Evolutionary conservation across 2,797 vertebrate species (phyloP).

Genomic region (Petrocephalus sullivani): DNA sequence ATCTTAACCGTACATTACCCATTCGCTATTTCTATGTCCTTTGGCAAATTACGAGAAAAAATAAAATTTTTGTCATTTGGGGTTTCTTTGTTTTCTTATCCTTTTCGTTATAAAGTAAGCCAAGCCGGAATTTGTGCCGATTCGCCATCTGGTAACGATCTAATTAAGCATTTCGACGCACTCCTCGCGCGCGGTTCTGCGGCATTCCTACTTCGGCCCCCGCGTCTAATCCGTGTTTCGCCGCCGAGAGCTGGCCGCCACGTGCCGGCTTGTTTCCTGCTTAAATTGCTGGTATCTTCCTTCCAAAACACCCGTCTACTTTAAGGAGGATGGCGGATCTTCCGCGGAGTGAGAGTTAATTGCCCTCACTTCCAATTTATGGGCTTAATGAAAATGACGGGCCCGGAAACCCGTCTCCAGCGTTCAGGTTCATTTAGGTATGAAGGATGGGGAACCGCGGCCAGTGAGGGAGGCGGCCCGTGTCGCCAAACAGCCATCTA

Average conservation of each 20-base stretch:
- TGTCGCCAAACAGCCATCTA: constrained; percentile 45
- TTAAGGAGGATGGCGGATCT: not conserved
- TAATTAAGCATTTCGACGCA: not conserved
- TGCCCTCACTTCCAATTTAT: not conserved
- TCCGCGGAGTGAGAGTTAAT: not conserved
- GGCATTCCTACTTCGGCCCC: not conserved
- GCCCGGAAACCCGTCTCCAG: not conserved
- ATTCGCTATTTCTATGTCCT: not conserved
- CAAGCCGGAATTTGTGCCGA: not conserved
- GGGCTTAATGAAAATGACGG: constrained; percentile 9
- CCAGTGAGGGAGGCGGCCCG: constrained; percentile 41
- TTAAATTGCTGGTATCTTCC: not conserved
- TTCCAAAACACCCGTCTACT: not conserved
- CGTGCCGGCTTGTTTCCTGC: not conserved
- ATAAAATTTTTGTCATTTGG: not conserved
- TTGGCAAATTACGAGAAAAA: not conserved
- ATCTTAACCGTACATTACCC: not conserved
- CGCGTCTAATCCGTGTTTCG: not conserved
- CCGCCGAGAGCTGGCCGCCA: not conserved
- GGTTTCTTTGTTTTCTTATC: not conserved
- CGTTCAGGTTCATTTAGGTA: constrained; percentile 32
- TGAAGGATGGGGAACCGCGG: constrained; percentile 41
- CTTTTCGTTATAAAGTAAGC: not conserved
- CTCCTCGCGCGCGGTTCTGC: not conserved
- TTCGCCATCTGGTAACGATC: not conserved